phyloP scores from a whole-genome alignment of 1,140 invertebrate species.

The Rhagoletis zephyria region DNA sequence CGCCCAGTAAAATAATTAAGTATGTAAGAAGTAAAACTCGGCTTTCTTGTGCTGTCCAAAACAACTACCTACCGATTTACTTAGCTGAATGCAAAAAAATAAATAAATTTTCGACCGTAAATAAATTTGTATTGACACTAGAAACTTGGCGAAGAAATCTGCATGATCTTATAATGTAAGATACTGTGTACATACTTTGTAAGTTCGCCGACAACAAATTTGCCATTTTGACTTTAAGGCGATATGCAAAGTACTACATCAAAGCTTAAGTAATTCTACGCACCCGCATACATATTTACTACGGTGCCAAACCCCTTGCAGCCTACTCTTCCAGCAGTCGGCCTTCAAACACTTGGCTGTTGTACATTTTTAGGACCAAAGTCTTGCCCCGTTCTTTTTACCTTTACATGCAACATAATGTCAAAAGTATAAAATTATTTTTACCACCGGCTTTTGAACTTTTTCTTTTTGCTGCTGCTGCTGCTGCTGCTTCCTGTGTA shows the following conservation, averaged over 20 bases:
- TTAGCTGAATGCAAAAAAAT: background rate
- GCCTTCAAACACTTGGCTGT: conserved; percentile 7
- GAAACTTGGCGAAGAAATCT: background rate
- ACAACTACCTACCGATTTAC: background rate
- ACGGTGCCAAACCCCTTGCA: no score
- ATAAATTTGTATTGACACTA: background rate
- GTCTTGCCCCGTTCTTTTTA: conserved; percentile 10
- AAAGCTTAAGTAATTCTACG: conserved; percentile 15
- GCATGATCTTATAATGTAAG: background rate
- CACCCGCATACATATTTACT: background rate
- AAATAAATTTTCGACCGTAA: background rate
- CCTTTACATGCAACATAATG: conserved; percentile 32
- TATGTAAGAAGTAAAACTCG: no score
- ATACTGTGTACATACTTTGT: background rate
- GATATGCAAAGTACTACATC: conserved; percentile 16
- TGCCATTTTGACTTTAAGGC: conserved; percentile 16
- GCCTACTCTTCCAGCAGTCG: background rate
- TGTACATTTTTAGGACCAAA: conserved; percentile 32
- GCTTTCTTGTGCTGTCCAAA: background rate
- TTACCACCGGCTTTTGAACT: conserved; percentile 21
- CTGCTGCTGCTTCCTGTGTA: background rate
- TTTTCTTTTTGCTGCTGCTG: conserved; percentile 14
- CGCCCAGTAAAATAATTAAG: no score
- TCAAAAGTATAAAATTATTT: conserved; percentile 51
- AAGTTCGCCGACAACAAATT: background rate